Evolutionary conservation across 2,888 invertebrate genomes (phyloP).

Genomic region (Parnassius mnemosyne): DNA sequence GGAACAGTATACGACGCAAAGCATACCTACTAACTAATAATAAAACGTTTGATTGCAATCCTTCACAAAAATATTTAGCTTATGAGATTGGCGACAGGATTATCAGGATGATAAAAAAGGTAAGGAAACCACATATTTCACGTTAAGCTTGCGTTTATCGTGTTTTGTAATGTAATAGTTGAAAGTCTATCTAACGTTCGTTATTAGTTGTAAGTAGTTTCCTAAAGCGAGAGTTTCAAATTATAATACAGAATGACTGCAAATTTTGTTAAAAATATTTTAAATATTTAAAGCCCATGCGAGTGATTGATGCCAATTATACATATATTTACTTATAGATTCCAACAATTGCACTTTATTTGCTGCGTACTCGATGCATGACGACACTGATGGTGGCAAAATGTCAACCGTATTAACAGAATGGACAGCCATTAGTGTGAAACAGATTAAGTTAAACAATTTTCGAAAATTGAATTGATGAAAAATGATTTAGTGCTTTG

Average conservation of each 20-base stretch:
- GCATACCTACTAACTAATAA: constrained; percentile 80
- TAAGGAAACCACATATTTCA: constrained; percentile 43
- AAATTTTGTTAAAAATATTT: too few species aligned
- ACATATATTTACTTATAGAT: neutral
- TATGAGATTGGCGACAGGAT: constrained; percentile 95
- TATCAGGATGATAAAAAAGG: constrained; percentile 89
- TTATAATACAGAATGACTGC: too few species aligned
- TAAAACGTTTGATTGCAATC: constrained; percentile 89
- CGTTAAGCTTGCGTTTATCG: neutral
- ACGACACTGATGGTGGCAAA: constrained; percentile 12
- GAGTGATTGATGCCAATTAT: constrained; percentile 7
- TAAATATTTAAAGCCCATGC: neutral
- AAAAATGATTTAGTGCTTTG: too few species aligned
- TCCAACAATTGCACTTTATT: too few species aligned
- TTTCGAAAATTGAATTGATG: too few species aligned
- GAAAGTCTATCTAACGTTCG: too few species aligned
- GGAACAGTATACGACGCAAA: constrained; percentile 75
- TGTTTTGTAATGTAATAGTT: too few species aligned
- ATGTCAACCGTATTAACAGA: constrained; percentile 6
- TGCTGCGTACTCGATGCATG: neutral
- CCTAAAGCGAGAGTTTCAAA: too few species aligned
- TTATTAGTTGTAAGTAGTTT: too few species aligned
- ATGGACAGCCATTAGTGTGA: neutral
- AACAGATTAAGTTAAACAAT: too few species aligned
- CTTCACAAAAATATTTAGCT: constrained; percentile 86